Evolutionary conservation across 2,797 vertebrate genomes (phyloP), one percentile per base, ranked within the genome.

Genomic region (Denticeps clupeoides): DNA sequence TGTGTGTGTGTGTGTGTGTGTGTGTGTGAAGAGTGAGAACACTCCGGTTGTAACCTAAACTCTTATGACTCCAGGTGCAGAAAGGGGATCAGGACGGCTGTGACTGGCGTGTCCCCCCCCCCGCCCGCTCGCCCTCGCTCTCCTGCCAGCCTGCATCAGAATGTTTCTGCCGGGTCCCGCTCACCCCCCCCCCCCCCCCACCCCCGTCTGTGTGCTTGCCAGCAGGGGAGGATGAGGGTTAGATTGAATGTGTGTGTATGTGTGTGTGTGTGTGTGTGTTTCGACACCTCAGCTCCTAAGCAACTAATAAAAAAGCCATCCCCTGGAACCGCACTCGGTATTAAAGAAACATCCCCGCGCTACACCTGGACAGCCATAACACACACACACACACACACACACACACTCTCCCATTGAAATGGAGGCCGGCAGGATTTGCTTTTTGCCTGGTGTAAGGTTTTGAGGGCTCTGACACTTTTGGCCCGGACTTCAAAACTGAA

Each of bases 11-110:
- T 22, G 16, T 28, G 16, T 10, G 44, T 24, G n/a, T 11, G 13
- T 13, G 12, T n/a, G 16, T 48, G 32, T 48, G 33, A 48, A 24
- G 7, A 18, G 33, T 37, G 8, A 37, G 33, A 4, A 16, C 15
- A 18, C 16, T 37, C 16, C 35, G 38, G 9, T 13, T 64, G 65
- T 68, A 68, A 68, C 48, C 56, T 58, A 62, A 64, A 51, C 65
- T 61, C 54, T 53, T 47, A 41, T 47, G 45, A 56, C 32, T 64
- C 65, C 65, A 68, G 62, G 65, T 64, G 65, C 65, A 62, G 55
- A 37, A 32, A 52, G 33, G 49, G 54, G 53, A 62, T 64, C 55
- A 49, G 47, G 50, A 48, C 25, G 24, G 38, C 29, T 49, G 47
- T 44, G 40, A 35, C 35, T 49, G 35, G 47, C 40, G 40, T 41